Evolutionary conservation across 2,113 vertebrate species (phyloP), one percentile per base, ranked within the genome.

Genomic region (Leucoraja erinaceus): DNA sequence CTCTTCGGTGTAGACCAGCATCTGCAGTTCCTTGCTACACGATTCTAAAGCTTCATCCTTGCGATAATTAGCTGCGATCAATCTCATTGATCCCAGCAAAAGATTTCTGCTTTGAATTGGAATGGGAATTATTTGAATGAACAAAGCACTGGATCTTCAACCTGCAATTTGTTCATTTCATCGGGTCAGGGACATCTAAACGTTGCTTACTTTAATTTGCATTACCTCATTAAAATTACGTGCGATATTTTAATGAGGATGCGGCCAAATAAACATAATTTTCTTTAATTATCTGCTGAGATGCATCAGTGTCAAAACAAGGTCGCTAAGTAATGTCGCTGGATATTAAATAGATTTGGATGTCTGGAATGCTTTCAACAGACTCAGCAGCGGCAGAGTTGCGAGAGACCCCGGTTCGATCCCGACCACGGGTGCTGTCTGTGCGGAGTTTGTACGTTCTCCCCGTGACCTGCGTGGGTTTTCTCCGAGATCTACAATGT

Each of bases 211-310:
- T 63, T 88, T 31, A 88, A 66, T 88, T 88, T 63, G 59, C 59
- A n/a, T 31, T 14, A 31, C 59, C n/a, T 86, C 81, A 86, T 86
- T 84, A 79, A 84, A 84, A 84, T 59, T 7, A 63, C 16, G 83
- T 31, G 61, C n/a, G 25, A 31, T 63, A 47, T 88, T 88, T 88
- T 88, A 63, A n/a, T 86, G 81, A 61, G 61, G 63, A 88, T 88
- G 12, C 14, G 6, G 28, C 63, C n/a, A 31, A 63, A 61, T 16
- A 72, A 72, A 72, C 70, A 14, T 72, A 2, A 72, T 72, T 72
- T 72, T 72, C 16, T 84, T 88, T 31, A 83, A 59, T 84, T 84
- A 88, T 66, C 83, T 63, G 83, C 61, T 31, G 28, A 88, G 83
- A 63, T 63, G n/a, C 83, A 16, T 31, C n/a, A 83, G 12, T 63